Conservation (phyloP, 1,140 invertebrate species). For the Eriocheir sinensis region DNA sequence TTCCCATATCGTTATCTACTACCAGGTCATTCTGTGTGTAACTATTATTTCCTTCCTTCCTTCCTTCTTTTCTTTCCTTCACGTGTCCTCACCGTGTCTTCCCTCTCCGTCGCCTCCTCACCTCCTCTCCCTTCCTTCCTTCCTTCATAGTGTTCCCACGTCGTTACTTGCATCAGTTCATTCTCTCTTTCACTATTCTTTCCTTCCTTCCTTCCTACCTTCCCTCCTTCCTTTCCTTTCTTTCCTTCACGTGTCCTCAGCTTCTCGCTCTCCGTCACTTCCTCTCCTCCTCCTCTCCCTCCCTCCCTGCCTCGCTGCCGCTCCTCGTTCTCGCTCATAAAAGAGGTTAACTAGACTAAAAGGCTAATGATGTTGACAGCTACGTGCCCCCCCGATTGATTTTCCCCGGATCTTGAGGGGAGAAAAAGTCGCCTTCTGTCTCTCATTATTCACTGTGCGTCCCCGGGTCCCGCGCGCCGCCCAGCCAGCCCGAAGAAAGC, state of each 20-base stretch:
- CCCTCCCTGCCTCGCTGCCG: not conserved
- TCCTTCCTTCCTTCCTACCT: too few species aligned
- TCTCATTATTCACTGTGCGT: not conserved
- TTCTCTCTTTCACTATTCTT: too few species aligned
- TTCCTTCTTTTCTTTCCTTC: too few species aligned
- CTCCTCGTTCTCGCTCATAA: not conserved
- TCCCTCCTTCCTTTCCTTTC: not conserved
- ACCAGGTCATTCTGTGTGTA: too few species aligned
- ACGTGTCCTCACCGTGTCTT: too few species aligned
- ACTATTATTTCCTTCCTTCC: too few species aligned
- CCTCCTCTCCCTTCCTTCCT: too few species aligned
- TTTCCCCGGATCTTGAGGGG: slow-evolving; percentile 12
- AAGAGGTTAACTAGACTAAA: slow-evolving; percentile 25
- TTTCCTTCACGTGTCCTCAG: not conserved
- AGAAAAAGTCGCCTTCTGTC: not conserved
- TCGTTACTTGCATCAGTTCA: too few species aligned
- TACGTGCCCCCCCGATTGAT: not conserved
- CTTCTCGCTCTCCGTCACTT: too few species aligned
- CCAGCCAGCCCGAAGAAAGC: not conserved
- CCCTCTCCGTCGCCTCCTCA: too few species aligned
- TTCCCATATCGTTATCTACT: too few species aligned
- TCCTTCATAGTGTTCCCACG: too few species aligned
- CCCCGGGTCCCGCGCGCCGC: not conserved
- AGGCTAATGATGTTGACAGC: slow-evolving; percentile 23
- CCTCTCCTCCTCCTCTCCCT: not conserved